Percentiles rank a stretch among this genome's conserved stretches.
phyloP scores from a whole-genome alignment of 1,140 invertebrate species.

The Drosophila sp. region DNA sequence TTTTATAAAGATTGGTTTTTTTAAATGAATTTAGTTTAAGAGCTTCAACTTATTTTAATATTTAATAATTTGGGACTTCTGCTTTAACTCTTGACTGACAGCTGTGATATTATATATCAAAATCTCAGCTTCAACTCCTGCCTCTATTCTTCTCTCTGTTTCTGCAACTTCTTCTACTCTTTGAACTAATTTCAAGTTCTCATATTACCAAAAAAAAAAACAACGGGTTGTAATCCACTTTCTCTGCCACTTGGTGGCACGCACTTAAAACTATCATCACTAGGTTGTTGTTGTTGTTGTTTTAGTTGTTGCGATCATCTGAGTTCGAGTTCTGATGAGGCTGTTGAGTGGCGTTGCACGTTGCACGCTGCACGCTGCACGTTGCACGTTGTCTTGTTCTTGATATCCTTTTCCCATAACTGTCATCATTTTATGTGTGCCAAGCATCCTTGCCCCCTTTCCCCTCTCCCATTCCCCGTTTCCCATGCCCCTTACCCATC shows the following conservation, averaged over 20 bases:
- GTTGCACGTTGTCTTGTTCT: constrained; percentile 29
- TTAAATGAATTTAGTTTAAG: no score
- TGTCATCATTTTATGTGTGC: constrained; percentile 65
- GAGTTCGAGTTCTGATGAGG: constrained; percentile 1
- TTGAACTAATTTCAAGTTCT: constrained; percentile 8
- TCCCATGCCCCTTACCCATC: neutral
- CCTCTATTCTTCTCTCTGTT: neutral
- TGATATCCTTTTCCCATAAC: constrained; percentile 77
- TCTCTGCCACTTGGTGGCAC: constrained; percentile 12
- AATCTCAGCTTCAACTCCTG: no score
- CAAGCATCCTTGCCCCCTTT: neutral
- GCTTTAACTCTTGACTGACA: no score
- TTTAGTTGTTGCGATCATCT: constrained; percentile 16
- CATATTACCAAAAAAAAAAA: constrained; percentile 25
- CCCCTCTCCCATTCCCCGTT: neutral
- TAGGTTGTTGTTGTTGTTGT: constrained; percentile 12
- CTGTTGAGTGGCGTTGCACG: constrained; percentile 10
- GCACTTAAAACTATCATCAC: constrained; percentile 44
- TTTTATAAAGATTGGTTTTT: no score
- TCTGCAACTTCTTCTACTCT: neutral
- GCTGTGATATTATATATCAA: no score
- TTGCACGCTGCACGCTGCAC: constrained; percentile 14
- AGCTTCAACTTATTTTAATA: no score
- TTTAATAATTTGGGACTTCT: no score
- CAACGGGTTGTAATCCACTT: constrained; percentile 40